These are phyloP conservation scores for Drepana arcuata DNA, from an alignment of 1,140 invertebrate genomes.

Conservation along the genomic window DNA sequence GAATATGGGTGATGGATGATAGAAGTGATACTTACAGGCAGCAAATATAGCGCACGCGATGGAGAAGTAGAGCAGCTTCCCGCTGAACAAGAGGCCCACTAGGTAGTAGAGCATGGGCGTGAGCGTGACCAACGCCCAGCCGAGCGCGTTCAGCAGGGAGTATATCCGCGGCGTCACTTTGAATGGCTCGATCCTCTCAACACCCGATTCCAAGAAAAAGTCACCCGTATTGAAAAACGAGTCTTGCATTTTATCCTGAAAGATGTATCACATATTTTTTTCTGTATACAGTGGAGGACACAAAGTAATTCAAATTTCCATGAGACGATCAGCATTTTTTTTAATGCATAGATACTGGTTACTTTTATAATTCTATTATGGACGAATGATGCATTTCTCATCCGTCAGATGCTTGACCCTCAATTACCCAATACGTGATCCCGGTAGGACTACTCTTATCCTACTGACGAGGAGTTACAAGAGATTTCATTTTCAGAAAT, in stretches of 20 bases:
- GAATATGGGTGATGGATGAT: too few relatives aligned
- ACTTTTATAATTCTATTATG: too few relatives aligned
- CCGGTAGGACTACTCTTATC: too few relatives aligned
- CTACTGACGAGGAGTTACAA: too few relatives aligned
- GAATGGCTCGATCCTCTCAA: conserved; percentile 75
- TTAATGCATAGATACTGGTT: too few relatives aligned
- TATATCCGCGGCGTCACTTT: conserved; percentile 74
- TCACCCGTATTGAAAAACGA: conserved; percentile 88
- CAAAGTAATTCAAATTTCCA: neutral
- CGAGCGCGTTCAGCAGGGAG: conserved; percentile 79
- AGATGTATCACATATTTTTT: too few relatives aligned
- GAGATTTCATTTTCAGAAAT: too few relatives aligned
- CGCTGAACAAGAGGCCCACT: conserved; percentile 78
- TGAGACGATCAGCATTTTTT: neutral
- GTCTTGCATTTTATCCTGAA: conserved; percentile 76
- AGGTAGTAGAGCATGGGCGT: conserved; percentile 80
- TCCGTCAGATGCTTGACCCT: too few relatives aligned
- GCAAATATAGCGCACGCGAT: conserved; percentile 77
- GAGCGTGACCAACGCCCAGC: conserved; percentile 80
- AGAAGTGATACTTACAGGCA: conserved; percentile 77
- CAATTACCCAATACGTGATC: too few relatives aligned
- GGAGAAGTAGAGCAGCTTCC: conserved; percentile 80
- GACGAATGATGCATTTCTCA: too few relatives aligned
- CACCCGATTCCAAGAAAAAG: conserved; percentile 83
- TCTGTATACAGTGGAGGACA: neutral